Evolutionary conservation across 2,113 vertebrate species (phyloP).

Genomic region (Erythrolamprus reginae): DNA sequence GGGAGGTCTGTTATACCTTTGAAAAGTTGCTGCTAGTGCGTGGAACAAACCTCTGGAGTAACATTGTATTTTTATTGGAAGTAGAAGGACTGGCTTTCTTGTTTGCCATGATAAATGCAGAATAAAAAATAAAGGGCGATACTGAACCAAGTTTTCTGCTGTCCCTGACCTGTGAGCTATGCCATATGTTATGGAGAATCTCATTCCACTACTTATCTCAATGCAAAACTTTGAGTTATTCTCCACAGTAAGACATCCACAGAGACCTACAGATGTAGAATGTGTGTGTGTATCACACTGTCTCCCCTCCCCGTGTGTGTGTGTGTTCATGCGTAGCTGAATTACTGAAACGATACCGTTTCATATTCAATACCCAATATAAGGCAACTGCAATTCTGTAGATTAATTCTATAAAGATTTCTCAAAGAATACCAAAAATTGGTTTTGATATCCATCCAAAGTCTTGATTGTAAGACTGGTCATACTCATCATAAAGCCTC

Average conservation of each 20-base stretch:
- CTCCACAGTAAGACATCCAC: not conserved
- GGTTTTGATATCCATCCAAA: constrained; percentile 65
- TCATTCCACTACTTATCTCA: not conserved
- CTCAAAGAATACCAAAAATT: constrained; percentile 60
- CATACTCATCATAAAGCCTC: constrained; percentile 64
- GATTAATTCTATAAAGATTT: constrained; percentile 63
- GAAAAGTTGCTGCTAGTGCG: not conserved
- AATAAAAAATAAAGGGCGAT: not conserved
- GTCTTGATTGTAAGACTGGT: constrained; percentile 69
- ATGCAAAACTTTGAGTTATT: not conserved
- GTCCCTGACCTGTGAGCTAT: not conserved
- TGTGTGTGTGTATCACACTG: not conserved
- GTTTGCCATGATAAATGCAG: not conserved
- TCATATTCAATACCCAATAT: constrained; percentile 38
- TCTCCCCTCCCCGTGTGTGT: no score
- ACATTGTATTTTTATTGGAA: not conserved
- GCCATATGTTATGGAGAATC: not conserved
- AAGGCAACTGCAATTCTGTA: constrained; percentile 43
- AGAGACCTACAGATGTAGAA: not conserved
- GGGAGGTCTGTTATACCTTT: not conserved
- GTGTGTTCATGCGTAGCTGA: constrained; percentile 8
- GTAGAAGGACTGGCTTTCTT: not conserved
- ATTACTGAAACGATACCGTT: constrained; percentile 21
- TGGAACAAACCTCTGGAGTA: not conserved
- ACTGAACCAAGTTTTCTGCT: not conserved